Conservation (phyloP, 2,797 vertebrate genomes). For the Melanotaenia trifasciata region DNA sequence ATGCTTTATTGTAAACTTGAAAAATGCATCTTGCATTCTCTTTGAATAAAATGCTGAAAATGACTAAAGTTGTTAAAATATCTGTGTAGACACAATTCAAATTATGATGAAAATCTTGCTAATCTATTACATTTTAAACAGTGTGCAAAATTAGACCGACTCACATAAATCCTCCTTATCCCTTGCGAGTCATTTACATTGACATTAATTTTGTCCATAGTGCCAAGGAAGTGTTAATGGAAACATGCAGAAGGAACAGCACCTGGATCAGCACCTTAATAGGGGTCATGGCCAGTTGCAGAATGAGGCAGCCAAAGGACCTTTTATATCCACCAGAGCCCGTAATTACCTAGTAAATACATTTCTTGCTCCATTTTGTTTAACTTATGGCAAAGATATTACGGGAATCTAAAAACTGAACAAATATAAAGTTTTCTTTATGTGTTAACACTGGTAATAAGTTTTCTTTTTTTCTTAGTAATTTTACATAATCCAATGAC, state of each 20-base stretch:
- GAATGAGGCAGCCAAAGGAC: conserved; percentile 33
- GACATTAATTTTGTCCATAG: conserved; percentile 14
- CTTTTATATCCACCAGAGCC: conserved; percentile 21
- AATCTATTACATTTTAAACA: background rate
- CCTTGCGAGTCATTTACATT: conserved; percentile 1
- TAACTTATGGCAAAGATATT: background rate
- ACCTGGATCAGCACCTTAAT: conserved; percentile 55
- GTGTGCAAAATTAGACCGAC: background rate
- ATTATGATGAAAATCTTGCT: background rate
- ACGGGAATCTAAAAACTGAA: background rate
- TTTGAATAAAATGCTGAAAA: background rate
- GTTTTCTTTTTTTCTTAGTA: background rate
- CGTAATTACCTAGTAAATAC: conserved; percentile 42
- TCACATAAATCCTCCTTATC: conserved; percentile 5
- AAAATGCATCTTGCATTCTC: background rate
- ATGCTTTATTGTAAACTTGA: background rate
- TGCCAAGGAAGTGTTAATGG: conserved; percentile 30
- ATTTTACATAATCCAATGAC: conserved; percentile 22
- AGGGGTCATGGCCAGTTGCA: conserved; percentile 48
- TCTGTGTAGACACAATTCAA: conserved; percentile 1
- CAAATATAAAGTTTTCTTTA: background rate
- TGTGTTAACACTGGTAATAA: background rate
- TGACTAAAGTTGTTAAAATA: background rate
- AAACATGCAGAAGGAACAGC: conserved; percentile 33
- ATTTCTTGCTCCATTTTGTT: background rate